phyloP scores from a whole-genome alignment of 2,113 vertebrate genomes.

The Anseranas semipalmata region DNA sequence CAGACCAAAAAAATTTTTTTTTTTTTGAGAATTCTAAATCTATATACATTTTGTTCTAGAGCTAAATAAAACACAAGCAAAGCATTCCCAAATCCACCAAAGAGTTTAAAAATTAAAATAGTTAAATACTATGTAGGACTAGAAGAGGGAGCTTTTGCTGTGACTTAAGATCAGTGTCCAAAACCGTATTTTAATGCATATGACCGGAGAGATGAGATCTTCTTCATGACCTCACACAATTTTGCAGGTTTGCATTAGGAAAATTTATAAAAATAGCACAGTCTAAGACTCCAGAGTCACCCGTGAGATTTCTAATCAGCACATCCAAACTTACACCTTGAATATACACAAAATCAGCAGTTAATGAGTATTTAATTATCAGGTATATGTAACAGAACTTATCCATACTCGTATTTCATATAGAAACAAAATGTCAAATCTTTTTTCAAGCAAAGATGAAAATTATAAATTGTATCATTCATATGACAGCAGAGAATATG shows the following conservation, averaged over 20 bases:
- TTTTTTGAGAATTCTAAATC: background rate
- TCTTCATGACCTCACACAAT: background rate
- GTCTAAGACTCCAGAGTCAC: background rate
- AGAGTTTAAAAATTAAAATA: background rate
- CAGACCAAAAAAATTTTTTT: background rate
- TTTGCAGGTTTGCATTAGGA: background rate
- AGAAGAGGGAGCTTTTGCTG: background rate
- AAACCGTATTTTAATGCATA: background rate
- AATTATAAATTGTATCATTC: background rate
- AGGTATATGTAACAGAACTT: background rate
- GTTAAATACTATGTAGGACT: background rate
- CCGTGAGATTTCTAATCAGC: background rate
- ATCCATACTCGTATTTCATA: background rate
- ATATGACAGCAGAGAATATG: background rate
- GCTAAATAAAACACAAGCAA: background rate
- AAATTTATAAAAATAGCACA: background rate
- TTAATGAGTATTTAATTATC: background rate
- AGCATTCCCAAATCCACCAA: background rate
- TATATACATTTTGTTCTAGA: background rate
- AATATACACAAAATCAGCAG: background rate
- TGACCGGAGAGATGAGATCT: background rate
- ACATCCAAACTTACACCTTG: background rate
- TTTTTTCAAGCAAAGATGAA: background rate
- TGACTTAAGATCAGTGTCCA: background rate
- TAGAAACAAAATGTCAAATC: background rate